Conservation (phyloP, 2,113 vertebrate genomes). For the Centropus unirufus region DNA sequence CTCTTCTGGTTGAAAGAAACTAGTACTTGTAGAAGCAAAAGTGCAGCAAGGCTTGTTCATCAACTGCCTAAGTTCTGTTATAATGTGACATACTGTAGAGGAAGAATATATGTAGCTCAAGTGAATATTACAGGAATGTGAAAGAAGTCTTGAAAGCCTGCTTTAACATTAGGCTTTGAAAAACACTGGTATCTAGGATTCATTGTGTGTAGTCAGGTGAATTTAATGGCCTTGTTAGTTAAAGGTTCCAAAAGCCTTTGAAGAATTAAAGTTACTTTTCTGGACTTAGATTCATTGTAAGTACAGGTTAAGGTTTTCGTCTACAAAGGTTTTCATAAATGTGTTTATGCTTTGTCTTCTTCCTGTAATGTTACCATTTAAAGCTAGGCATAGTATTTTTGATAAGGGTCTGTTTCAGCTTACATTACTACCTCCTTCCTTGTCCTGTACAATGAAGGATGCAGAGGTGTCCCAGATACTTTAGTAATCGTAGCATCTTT, state of each 20-base stretch:
- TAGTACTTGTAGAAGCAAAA: neutral
- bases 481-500: neutral
- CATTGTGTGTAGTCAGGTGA: neutral
- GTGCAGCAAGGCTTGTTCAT: neutral
- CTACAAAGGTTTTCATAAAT: accelerated
- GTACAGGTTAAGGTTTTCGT: neutral
- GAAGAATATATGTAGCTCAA: neutral
- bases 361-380: neutral
- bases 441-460: neutral
- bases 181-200: neutral
- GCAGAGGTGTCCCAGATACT: neutral
- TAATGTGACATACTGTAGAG: too few species aligned
- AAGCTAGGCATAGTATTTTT: neutral
- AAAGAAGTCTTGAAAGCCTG: neutral
- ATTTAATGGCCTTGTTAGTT: neutral
- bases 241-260: neutral
- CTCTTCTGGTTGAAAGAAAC: neutral
- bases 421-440: neutral
- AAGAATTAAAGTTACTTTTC: neutral
- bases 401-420: neutral
- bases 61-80: neutral
- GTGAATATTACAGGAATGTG: neutral
- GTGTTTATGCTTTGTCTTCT: neutral
- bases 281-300: neutral
- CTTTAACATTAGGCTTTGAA: neutral